Conservation (phyloP, 2,113 vertebrate species). For the Rhegmatorhina hoffmannsi region DNA sequence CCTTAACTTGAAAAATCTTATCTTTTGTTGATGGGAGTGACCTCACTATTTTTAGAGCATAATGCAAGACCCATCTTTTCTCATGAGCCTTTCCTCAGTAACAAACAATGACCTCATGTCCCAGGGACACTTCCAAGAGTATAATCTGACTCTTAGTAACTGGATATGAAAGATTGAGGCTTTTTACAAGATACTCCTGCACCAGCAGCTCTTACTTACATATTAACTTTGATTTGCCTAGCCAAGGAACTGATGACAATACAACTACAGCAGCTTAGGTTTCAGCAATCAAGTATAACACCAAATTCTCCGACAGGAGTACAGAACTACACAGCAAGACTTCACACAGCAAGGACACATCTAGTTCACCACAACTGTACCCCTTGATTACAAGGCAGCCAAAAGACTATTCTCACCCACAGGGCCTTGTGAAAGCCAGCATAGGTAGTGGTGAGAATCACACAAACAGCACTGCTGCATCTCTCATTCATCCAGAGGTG, state of each 20-base stretch:
- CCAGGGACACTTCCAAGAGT: not conserved
- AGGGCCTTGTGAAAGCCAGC: not conserved
- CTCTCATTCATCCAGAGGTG: not conserved
- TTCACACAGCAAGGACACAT: not conserved
- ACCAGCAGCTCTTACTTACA: not conserved
- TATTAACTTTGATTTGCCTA: not conserved
- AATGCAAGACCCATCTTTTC: constrained; percentile 39
- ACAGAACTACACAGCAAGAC: not conserved
- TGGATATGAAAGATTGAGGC: not conserved
- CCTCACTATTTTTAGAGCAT: constrained; percentile 40
- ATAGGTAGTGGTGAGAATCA: rapidly evolving
- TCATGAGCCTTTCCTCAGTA: constrained; percentile 1
- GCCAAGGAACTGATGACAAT: not conserved
- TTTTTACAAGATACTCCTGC: not conserved
- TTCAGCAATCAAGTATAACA: not conserved
- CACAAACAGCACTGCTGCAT: not conserved
- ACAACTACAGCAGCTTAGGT: not conserved
- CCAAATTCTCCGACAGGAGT: not conserved
- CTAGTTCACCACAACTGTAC: not conserved
- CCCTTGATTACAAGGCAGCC: not conserved
- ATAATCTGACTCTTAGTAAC: not conserved
- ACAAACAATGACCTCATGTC: constrained; percentile 19
- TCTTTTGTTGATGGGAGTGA: constrained; percentile 36
- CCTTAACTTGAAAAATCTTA: constrained; percentile 31
- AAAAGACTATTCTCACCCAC: not conserved